These are phyloP conservation scores for Amia ocellicauda DNA, from an alignment of 2,113 vertebrate species.

Conservation along the genomic window DNA sequence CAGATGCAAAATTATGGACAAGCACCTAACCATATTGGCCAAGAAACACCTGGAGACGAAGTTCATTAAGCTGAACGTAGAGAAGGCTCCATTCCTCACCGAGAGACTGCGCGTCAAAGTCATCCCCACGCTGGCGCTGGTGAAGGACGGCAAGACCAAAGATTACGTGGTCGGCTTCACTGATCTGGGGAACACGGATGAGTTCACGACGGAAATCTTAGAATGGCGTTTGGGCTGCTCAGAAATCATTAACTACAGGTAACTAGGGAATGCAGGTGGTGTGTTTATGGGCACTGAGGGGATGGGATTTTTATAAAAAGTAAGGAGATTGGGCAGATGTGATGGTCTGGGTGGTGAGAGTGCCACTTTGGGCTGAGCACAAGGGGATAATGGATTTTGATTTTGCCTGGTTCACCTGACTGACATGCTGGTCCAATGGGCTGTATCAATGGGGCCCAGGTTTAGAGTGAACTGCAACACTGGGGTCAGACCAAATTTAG, in stretches of 20 bases:
- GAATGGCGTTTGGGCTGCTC: conserved; percentile 94
- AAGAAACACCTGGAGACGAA: conserved; percentile 97
- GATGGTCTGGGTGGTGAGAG: too few relatives aligned
- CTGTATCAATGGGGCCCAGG: too few relatives aligned
- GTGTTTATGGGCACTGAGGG: too few relatives aligned
- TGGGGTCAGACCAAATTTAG: too few relatives aligned
- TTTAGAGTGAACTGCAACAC: too few relatives aligned
- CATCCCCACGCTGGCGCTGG: conserved; percentile 86
- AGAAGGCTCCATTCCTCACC: conserved; percentile 92
- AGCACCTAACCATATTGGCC: conserved; percentile 80
- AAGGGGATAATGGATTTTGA: too few relatives aligned
- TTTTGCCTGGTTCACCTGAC: too few relatives aligned
- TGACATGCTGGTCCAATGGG: too few relatives aligned
- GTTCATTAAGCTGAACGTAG: conserved; percentile 92
- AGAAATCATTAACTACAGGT: conserved; percentile 90
- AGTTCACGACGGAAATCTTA: conserved; percentile 89
- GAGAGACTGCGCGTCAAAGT: conserved; percentile 90
- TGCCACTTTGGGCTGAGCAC: too few relatives aligned
- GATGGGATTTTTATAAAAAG: too few relatives aligned
- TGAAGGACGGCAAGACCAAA: conserved; percentile 90
- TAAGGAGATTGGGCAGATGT: too few relatives aligned
- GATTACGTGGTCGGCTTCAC: conserved; percentile 91
- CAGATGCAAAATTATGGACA: conserved; percentile 94
- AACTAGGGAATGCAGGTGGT: conserved; percentile 36
- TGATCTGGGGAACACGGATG: conserved; percentile 92